phyloP scores from a whole-genome alignment of 2,797 vertebrate genomes.

The Phoebastria nigripes region DNA sequence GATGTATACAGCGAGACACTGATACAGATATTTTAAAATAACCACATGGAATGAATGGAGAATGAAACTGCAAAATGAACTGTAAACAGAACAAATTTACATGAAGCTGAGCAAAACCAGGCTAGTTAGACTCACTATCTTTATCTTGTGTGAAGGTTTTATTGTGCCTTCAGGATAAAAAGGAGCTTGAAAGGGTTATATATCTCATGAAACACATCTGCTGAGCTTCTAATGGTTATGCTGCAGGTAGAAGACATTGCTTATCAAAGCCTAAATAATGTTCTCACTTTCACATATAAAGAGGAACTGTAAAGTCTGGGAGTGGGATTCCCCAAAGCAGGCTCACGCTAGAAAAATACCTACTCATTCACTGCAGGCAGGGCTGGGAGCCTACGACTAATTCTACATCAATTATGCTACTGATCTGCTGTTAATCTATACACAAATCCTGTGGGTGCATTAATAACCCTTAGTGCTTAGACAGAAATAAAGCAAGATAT shows the following conservation, averaged over 20 bases:
- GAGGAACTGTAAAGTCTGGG: background rate
- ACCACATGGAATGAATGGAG: background rate
- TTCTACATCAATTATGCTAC: background rate
- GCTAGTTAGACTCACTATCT: background rate
- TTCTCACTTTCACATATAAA: background rate
- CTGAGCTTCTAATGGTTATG: slow-evolving; percentile 27
- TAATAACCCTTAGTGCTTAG: background rate
- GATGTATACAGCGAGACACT: background rate
- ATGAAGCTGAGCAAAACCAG: slow-evolving; percentile 5
- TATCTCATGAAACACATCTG: slow-evolving; percentile 4
- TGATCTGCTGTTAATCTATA: background rate
- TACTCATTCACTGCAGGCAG: background rate
- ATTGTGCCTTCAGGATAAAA: slow-evolving; percentile 37
- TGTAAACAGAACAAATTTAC: slow-evolving; percentile 40
- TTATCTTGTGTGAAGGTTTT: slow-evolving; percentile 28
- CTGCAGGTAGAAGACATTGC: slow-evolving; percentile 1
- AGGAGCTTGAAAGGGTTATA: slow-evolving; percentile 15
- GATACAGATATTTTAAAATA: background rate
- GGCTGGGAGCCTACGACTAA: background rate
- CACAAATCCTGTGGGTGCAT: background rate
- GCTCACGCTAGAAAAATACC: background rate
- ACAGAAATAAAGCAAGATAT: background rate
- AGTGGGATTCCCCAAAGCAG: slow-evolving; percentile 33
- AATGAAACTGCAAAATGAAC: slow-evolving; percentile 27
- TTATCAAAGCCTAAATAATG: slow-evolving; percentile 47